phyloP scores from a whole-genome alignment of 2,113 vertebrate genomes.

The Greenwoodochromis staneri region DNA sequence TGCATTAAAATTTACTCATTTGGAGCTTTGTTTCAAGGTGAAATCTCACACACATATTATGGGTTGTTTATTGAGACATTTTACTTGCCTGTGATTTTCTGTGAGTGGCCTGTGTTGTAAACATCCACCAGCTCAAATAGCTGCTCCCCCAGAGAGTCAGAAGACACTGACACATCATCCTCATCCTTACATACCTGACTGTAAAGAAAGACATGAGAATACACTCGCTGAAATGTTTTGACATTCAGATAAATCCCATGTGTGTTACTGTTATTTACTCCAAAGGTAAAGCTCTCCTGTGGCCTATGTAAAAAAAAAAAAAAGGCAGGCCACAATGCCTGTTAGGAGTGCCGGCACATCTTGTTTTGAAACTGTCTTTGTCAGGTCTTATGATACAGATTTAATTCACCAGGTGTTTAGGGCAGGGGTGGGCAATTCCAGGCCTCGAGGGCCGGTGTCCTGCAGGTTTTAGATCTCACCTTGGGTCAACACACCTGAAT shows the following conservation, averaged over 20 bases:
- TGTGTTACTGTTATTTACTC: not conserved
- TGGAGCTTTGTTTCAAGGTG: not conserved
- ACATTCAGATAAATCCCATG: not conserved
- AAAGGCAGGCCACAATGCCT: not conserved
- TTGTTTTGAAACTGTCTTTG: not conserved
- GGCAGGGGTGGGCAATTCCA: not conserved
- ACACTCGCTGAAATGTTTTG: not conserved
- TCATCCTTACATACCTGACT: conserved; percentile 53
- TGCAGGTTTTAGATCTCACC: not conserved
- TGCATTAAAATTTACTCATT: not conserved
- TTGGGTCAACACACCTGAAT: not conserved
- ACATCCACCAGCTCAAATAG: conserved; percentile 72
- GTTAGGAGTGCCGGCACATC: not conserved
- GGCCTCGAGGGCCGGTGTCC: rapidly evolving
- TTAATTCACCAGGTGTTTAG: not conserved
- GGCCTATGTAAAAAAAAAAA: not conserved
- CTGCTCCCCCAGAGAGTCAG: conserved; percentile 75
- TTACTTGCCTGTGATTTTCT: conserved; percentile 74
- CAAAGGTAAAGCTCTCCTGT: not conserved
- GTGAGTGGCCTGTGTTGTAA: conserved; percentile 72
- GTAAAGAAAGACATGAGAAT: not conserved
- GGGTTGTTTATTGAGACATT: not conserved
- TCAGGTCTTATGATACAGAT: not conserved
- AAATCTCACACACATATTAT: not conserved
- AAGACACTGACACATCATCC: conserved; percentile 62